Conservation (phyloP, 2,113 vertebrate genomes). For the Paracanthobrama guichenoti region DNA sequence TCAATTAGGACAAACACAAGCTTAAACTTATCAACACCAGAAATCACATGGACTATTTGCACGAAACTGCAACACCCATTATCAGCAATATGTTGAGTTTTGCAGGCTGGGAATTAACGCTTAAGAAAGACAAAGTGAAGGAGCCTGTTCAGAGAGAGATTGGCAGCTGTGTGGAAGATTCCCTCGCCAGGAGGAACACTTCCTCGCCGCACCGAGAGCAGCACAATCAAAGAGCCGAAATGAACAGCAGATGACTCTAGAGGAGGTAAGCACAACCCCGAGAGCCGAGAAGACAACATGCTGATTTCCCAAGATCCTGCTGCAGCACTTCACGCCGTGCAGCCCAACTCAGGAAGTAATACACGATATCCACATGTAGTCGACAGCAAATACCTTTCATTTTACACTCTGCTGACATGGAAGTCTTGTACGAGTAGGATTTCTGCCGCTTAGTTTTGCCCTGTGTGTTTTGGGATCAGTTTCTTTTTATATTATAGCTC, state of each 20-base stretch:
- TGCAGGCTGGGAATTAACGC: neutral
- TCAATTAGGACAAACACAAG: neutral
- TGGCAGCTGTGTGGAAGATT: conserved; percentile 23
- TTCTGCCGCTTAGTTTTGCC: neutral
- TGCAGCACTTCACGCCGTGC: neutral
- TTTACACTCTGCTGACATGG: conserved; percentile 22
- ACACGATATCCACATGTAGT: neutral
- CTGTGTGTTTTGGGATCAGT: neutral
- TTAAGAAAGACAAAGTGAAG: conserved; percentile 2
- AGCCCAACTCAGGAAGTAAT: conserved; percentile 3
- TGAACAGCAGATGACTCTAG: conserved; percentile 38
- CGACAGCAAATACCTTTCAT: conserved; percentile 20
- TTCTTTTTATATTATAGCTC: neutral
- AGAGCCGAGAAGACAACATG: conserved; percentile 11
- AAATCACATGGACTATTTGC: neutral
- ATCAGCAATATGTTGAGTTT: neutral
- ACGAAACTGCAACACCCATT: neutral
- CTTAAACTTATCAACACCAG: neutral
- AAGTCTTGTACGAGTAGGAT: neutral
- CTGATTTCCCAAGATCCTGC: conserved; percentile 33
- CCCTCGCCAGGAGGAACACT: neutral
- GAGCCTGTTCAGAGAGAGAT: neutral
- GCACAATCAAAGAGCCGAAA: conserved; percentile 9
- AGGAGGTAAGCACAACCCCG: conserved; percentile 24
- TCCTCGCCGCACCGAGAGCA: neutral